Base-by-base conservation (phyloP, 2,113 vertebrate genomes). In the Ameiurus melas region DNA sequence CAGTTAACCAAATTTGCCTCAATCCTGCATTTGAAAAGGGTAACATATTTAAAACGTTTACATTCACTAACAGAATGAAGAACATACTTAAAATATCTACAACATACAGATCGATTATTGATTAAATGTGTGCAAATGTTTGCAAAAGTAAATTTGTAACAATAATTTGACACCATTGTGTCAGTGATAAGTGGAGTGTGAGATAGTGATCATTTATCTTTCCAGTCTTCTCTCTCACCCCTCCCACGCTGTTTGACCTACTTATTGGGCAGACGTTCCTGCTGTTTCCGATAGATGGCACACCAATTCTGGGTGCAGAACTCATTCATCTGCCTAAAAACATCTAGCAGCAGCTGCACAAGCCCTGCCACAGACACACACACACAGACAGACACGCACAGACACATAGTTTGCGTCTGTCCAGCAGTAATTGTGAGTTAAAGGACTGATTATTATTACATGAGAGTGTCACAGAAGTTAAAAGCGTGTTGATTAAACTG, bases 241-340 rank as follows among this genome's bases (percentile, higher is more conserved):
- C 39, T 55, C 84, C 43, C 85, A 73, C 43, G 33, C 86, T 89
- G 83, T 73, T 68, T 94, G 93, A 92, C 93, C 93, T 92, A 93
- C 85, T 93, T 94, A 92, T 25, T 83, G 12, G 33, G 39, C 70
- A 79, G 87, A 75, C 84, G 16, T 91, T 91, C 89, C 82, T 62
- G 90, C 5, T 89, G 88, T 90, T 36, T 85, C 94, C 94, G 88
- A 92, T 89, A 84, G 95, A 91, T 91, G 92, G 95, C 94, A 93
- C 91, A 90, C 89, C 92, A 92, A 92, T 83, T 86, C 92, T 71
- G 83, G 79, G 57, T 51, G 88, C 60, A 73, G 71, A 87, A 8
- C 68, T 82, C 33, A 51, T 86, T 86, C 22, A 36, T 14, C 20
- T 57, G 86, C 33, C 7, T 78, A n/a, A 51, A 82, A 62, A 12